Evolutionary conservation across 2,888 invertebrate genomes (phyloP), one percentile per base, ranked within the genome.

Genomic region (Helobdella robusta): DNA sequence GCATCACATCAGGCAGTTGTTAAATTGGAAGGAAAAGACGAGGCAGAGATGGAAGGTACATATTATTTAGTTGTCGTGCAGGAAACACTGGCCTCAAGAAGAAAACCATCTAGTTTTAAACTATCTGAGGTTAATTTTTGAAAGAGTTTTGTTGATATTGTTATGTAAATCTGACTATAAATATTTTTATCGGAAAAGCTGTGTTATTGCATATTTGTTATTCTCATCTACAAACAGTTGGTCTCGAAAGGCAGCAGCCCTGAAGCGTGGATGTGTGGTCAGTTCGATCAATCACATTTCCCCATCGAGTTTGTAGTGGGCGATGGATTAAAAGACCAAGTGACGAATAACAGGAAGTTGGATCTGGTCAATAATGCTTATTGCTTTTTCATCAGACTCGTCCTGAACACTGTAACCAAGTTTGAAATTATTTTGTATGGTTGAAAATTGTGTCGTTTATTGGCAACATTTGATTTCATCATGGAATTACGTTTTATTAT

Each of bases 371-470:
- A 62, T 15, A 40, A 23, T n/a, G 28, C 62, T 2, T 62, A 50
- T 34, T 30, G 46, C 6, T 62, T 62, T 30, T 62, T 62, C 32
- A n/a, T 62, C 50, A 20, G 62, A 1, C 50, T 62, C 34, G 15
- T n/a, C n/a, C n/a, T n/a, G n/a, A n/a, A n/a, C n/a, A n/a, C n/a
- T n/a, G n/a, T n/a, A n/a, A n/a, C n/a, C n/a, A n/a, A n/a, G n/a
- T n/a, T n/a, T n/a, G n/a, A n/a, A n/a, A n/a, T n/a, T n/a, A n/a
- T n/a, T n/a, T n/a, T n/a, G n/a, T n/a, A n/a, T n/a, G n/a, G n/a
- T n/a, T n/a, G n/a, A n/a, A n/a, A n/a, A n/a, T n/a, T n/a, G n/a
- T n/a, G n/a, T n/a, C n/a, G n/a, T n/a, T n/a, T n/a, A n/a, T n/a
- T n/a, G n/a, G n/a, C n/a, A n/a, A n/a, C n/a, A n/a, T n/a, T n/a